Evolutionary conservation across 2,888 invertebrate genomes (phyloP).

Genomic region (Theodoxus fluviatilis): DNA sequence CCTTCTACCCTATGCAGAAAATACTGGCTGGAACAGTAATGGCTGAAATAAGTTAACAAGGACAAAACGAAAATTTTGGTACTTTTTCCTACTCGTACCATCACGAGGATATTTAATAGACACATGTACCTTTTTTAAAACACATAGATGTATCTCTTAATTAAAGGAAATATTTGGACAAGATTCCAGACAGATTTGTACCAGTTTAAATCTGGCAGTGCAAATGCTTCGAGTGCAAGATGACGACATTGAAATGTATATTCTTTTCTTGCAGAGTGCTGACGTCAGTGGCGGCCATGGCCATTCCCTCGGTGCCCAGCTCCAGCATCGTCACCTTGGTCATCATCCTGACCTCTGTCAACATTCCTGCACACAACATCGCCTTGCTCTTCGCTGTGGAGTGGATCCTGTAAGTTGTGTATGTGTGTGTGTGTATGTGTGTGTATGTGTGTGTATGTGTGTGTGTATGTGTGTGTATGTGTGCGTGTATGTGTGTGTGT

Average conservation of each 20-base stretch:
- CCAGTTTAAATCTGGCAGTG: neutral
- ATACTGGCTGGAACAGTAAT: no score
- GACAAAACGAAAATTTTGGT: neutral
- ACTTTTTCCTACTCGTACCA: conserved; percentile 1
- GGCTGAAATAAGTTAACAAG: no score
- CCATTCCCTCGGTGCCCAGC: conserved; percentile 56
- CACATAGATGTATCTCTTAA: neutral
- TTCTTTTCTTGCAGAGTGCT: conserved; percentile 39
- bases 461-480: neutral
- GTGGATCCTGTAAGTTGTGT: conserved; percentile 55
- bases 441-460: neutral
- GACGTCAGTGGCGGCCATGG: conserved; percentile 48
- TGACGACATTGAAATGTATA: neutral
- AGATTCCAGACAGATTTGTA: neutral
- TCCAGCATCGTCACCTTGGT: conserved; percentile 56
- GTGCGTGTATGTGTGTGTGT: neutral
- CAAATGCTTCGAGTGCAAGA: neutral
- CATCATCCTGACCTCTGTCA: conserved; percentile 52
- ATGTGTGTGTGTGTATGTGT: neutral
- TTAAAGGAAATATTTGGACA: neutral
- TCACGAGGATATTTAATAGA: neutral
- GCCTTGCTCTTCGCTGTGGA: conserved; percentile 56
- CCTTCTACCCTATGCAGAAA: no score
- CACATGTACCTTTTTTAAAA: neutral
- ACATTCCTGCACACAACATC: conserved; percentile 45